Percentiles rank a stretch among this genome's conserved stretches.
Conservation (phyloP, 2,113 vertebrate species). For the Oryzias woworae region DNA sequence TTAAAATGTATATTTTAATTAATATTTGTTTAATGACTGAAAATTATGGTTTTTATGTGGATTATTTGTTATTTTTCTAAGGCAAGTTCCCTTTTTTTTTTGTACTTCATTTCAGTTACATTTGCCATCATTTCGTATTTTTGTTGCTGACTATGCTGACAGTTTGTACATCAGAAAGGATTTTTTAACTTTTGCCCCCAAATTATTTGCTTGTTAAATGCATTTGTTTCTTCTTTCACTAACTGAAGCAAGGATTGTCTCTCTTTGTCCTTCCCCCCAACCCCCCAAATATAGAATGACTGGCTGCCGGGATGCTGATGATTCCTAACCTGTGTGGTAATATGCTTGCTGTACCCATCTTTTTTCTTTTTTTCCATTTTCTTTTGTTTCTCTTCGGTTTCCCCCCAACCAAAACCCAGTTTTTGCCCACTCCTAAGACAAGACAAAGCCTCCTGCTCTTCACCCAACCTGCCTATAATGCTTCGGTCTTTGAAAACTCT, state of each 20-base stretch:
- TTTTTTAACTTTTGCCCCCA: constrained; percentile 32
- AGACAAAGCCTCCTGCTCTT: constrained; percentile 85
- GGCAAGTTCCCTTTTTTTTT: no score
- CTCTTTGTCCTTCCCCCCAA: constrained; percentile 46
- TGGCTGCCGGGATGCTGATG: constrained; percentile 86
- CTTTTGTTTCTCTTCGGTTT: constrained; percentile 70
- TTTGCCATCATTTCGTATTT: no score
- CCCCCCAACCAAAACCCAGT: constrained; percentile 72
- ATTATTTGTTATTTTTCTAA: no score
- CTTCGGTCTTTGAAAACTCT: constrained; percentile 91
- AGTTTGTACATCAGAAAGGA: constrained; percentile 27
- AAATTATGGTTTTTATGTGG: no score
- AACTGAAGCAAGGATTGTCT: constrained; percentile 45
- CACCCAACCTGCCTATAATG: constrained; percentile 89
- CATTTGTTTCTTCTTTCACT: constrained; percentile 4
- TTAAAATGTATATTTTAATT: no score
- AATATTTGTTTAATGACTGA: no score
- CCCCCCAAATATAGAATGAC: constrained; percentile 75
- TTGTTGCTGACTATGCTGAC: constrained; percentile 6
- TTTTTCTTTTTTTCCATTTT: constrained; percentile 49
- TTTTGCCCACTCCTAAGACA: constrained; percentile 64
- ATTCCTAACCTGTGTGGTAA: constrained; percentile 82
- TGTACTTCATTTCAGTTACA: no score
- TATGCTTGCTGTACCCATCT: constrained; percentile 63
- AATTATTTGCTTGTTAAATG: constrained; percentile 16